Conservation (phyloP, 2,113 vertebrate species). For the Callionymus lyra region DNA sequence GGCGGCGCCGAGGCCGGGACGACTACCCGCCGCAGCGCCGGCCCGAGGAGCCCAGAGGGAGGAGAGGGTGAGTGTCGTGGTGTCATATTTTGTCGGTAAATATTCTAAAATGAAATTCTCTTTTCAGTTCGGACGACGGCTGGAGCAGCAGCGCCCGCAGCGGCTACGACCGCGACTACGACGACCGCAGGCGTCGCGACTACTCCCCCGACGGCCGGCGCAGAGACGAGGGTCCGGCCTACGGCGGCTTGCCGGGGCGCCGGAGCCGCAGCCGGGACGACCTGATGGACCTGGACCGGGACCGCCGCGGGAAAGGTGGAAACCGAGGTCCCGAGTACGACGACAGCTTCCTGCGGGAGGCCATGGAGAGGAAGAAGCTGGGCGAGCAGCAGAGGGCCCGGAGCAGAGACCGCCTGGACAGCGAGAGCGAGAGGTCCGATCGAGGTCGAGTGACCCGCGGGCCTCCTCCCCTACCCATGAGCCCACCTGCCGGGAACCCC, state of each 20-base stretch:
- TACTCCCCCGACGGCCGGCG: conserved; percentile 52
- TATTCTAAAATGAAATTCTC: neutral
- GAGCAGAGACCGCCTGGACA: conserved; percentile 68
- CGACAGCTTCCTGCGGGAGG: conserved; percentile 72
- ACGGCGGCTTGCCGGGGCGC: conserved; percentile 34
- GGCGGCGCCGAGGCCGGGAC: conserved; percentile 37
- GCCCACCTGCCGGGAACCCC: conserved; percentile 48
- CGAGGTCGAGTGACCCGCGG: conserved; percentile 43
- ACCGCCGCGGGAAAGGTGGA: conserved; percentile 18
- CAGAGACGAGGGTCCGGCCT: conserved; percentile 4
- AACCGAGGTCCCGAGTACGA: conserved; percentile 61
- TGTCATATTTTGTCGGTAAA: neutral
- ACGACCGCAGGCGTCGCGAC: conserved; percentile 55
- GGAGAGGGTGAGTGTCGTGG: conserved; percentile 54
- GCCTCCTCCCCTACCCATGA: conserved; percentile 57
- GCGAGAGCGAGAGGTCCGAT: conserved; percentile 55
- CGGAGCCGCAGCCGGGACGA: conserved; percentile 81
- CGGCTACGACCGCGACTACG: conserved; percentile 35
- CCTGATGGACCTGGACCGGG: conserved; percentile 58
- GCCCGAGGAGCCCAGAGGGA: conserved; percentile 51
- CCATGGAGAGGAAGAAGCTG: conserved; percentile 72
- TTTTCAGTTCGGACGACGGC: conserved; percentile 60
- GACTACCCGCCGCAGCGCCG: conserved; percentile 33
- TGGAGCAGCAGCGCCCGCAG: conserved; percentile 59
- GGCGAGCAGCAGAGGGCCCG: conserved; percentile 63